Evolutionary conservation across 2,888 invertebrate genomes (phyloP).

Genomic region (Amblyjoppa proteus): DNA sequence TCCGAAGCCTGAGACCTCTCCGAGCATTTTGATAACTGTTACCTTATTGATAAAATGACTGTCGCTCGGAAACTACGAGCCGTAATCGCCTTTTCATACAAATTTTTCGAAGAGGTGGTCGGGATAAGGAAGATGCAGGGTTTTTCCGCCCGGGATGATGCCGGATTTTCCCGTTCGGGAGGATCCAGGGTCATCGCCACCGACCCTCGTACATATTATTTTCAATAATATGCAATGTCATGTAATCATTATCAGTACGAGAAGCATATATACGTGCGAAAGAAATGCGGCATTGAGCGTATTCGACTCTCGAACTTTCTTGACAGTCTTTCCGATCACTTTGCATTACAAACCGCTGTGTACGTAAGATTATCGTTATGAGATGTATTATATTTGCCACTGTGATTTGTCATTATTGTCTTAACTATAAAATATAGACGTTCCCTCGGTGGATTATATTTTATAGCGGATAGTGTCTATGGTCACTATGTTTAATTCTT

Average conservation of each 20-base stretch:
- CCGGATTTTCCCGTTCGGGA: slow-evolving; percentile 40
- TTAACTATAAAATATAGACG: too few species aligned
- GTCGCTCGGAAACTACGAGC: too few species aligned
- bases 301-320: slow-evolving; percentile 45
- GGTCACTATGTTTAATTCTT: too few species aligned
- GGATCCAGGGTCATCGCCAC: slow-evolving; percentile 76
- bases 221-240: slow-evolving; percentile 70
- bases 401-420: too few species aligned
- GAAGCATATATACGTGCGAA: slow-evolving; percentile 22
- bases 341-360: slow-evolving; percentile 5
- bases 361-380: background rate
- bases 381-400: background rate
- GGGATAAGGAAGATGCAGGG: too few species aligned
- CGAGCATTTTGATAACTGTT: too few species aligned
- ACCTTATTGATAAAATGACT: too few species aligned
- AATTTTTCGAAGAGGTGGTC: too few species aligned
- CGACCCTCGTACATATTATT: slow-evolving; percentile 80
- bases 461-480: too few species aligned
- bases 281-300: slow-evolving; percentile 14
- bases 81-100: too few species aligned
- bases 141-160: slow-evolving; percentile 50
- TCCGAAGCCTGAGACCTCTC: too few species aligned
- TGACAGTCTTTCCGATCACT: slow-evolving; percentile 15
- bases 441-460: too few species aligned
- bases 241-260: slow-evolving; percentile 75